These are phyloP conservation scores for Grantiella picta DNA, from an alignment of 2,113 vertebrate species.

Conservation along the genomic window DNA sequence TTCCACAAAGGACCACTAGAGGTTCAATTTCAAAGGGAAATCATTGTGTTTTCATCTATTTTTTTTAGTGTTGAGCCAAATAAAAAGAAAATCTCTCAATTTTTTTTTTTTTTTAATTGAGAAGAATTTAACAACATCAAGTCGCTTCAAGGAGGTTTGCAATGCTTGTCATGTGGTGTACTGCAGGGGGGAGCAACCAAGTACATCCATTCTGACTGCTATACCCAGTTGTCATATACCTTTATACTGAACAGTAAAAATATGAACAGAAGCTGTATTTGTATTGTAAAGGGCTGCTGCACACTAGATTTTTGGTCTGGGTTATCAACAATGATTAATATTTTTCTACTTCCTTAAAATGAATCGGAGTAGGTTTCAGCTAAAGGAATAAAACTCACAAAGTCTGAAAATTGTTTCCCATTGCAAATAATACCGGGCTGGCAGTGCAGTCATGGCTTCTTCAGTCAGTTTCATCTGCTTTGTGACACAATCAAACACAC, in stretches of 20 bases:
- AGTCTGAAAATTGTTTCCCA: not conserved
- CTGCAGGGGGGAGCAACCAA: not conserved
- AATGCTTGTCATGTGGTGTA: not conserved
- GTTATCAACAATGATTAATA: not conserved
- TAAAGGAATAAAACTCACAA: not conserved
- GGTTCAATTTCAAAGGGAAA: not conserved
- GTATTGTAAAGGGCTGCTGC: not conserved
- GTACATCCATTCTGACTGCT: not conserved
- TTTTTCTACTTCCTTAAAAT: not conserved
- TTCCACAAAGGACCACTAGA: not conserved
- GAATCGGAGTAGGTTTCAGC: not conserved
- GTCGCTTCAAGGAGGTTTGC: not conserved
- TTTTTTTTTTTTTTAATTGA: not conserved
- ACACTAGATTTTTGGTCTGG: not conserved
- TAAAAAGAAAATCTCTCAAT: not conserved
- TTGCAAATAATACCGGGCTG: not conserved
- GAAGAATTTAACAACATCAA: not conserved
- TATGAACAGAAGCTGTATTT: not conserved
- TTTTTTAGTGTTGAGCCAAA: not conserved
- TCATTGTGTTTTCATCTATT: not conserved
- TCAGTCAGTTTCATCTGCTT: not conserved
- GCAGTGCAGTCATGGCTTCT: not conserved
- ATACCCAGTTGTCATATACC: not conserved
- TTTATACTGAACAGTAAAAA: not conserved
- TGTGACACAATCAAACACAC: not conserved